Percentiles rank a stretch among this genome's conserved stretches.
phyloP scores from a whole-genome alignment of 2,888 invertebrate genomes.

The Chrysomela aeneicollis region DNA sequence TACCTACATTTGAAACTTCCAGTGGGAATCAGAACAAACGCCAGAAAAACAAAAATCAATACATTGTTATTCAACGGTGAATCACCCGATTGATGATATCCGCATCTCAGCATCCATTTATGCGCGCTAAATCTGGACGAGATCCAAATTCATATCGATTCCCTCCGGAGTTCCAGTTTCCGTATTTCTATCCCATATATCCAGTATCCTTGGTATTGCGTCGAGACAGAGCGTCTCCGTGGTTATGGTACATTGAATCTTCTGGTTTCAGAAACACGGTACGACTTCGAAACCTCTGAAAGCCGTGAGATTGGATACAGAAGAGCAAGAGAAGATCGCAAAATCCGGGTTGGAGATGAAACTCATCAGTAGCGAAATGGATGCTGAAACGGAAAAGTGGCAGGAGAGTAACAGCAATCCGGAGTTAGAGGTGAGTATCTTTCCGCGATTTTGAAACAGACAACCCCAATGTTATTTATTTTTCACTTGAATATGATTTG shows the following conservation, averaged over 20 bases:
- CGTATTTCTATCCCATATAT: not conserved
- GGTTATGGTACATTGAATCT: not conserved
- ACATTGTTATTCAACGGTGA: too few relatives aligned
- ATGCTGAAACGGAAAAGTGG: constrained; percentile 97
- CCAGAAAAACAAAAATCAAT: not conserved
- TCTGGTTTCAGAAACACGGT: constrained; percentile 86
- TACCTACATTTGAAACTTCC: too few relatives aligned
- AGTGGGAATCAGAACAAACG: not conserved
- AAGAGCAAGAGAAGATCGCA: constrained; percentile 97
- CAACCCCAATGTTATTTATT: too few relatives aligned
- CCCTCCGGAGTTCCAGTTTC: not conserved
- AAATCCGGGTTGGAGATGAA: constrained; percentile 98
- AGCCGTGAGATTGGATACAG: constrained; percentile 88
- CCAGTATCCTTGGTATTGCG: not conserved
- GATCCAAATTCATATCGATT: constrained; percentile 1
- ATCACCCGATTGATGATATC: too few relatives aligned
- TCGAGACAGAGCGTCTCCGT: not conserved
- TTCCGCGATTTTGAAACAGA: not conserved
- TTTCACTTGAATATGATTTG: too few relatives aligned
- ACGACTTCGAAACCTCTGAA: constrained; percentile 92
- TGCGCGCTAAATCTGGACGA: not conserved
- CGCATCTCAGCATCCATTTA: not conserved
- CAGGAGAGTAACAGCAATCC: constrained; percentile 67
- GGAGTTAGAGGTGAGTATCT: constrained; percentile 67
- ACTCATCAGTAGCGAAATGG: constrained; percentile 93